Conservation (phyloP, 2,113 vertebrate genomes). For the Paradoxurus hermaphroditus region DNA sequence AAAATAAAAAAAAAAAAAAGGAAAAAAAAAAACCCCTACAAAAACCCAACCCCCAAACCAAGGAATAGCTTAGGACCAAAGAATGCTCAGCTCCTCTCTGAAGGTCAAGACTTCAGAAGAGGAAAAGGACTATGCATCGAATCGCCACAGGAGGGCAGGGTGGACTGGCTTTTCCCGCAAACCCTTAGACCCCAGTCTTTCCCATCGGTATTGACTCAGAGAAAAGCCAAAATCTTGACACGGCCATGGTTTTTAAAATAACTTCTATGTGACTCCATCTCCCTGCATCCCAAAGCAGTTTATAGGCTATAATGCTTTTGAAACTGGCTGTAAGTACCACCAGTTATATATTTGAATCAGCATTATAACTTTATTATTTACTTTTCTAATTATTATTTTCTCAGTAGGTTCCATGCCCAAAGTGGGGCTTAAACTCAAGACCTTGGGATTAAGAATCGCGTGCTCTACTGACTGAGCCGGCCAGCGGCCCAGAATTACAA, state of each 20-base stretch:
- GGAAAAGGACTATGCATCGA: not conserved
- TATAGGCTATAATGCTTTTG: not conserved
- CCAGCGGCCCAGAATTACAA: not conserved
- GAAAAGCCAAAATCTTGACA: not conserved
- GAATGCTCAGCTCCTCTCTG: not conserved
- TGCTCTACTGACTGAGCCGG: no score
- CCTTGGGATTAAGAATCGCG: no score
- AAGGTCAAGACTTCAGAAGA: not conserved
- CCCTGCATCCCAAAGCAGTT: not conserved
- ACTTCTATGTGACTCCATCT: not conserved
- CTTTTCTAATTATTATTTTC: no score
- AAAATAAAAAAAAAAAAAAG: no score
- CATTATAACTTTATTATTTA: not conserved
- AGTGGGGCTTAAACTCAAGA: no score
- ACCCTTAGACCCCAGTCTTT: not conserved
- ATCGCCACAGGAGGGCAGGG: constrained; percentile 51
- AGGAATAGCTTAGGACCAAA: not conserved
- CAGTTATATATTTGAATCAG: not conserved
- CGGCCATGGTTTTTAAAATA: not conserved
- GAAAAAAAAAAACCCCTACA: no score
- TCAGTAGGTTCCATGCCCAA: no score
- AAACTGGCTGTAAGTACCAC: not conserved
- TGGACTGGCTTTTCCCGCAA: not conserved
- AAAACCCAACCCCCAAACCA: not conserved
- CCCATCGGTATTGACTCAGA: not conserved